Conservation (phyloP, 30 jellyfish, hydroid and myxozoan genomes). For the Aurelia aurita complex sp. Pacific region DNA sequence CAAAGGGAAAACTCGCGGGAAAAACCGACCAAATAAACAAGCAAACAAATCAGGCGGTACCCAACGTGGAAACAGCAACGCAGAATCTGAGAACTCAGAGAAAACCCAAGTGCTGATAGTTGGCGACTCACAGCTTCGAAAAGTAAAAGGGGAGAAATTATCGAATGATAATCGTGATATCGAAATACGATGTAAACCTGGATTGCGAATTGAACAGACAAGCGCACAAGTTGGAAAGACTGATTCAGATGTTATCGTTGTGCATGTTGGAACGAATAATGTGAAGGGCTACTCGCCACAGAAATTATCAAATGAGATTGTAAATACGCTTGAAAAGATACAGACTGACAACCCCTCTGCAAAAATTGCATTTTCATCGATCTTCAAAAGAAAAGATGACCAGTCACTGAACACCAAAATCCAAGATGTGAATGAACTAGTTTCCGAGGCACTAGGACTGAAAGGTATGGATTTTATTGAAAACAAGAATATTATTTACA, state of each 20-base stretch:
- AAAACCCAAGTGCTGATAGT: slow-evolving; percentile 17
- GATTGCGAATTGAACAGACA: slow-evolving; percentile 37
- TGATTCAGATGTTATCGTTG: slow-evolving; percentile 1
- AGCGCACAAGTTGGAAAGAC: not conserved
- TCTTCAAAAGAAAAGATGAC: slow-evolving; percentile 27
- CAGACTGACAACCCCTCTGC: slow-evolving; percentile 30
- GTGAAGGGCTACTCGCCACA: not conserved
- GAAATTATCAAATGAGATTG: slow-evolving; percentile 11
- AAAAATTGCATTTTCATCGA: slow-evolving; percentile 17
- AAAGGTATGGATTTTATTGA: slow-evolving; percentile 18
- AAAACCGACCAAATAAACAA: not conserved
- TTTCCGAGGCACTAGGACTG: slow-evolving; percentile 6
- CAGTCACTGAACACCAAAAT: slow-evolving; percentile 23
- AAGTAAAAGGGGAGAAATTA: slow-evolving; percentile 15
- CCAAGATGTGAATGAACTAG: not conserved
- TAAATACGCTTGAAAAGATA: slow-evolving; percentile 7
- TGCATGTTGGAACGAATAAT: not conserved
- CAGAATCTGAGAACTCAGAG: not conserved
- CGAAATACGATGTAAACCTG: slow-evolving; percentile 21
- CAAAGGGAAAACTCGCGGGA: too few species aligned
- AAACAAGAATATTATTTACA: slow-evolving; percentile 22
- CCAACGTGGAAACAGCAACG: slow-evolving; percentile 6
- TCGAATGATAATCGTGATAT: slow-evolving; percentile 11
- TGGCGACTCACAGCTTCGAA: slow-evolving; percentile 41
- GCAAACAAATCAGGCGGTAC: slow-evolving; percentile 1